Evolutionary conservation across 2,113 vertebrate genomes (phyloP).

Genomic region (Suncus etruscus): DNA sequence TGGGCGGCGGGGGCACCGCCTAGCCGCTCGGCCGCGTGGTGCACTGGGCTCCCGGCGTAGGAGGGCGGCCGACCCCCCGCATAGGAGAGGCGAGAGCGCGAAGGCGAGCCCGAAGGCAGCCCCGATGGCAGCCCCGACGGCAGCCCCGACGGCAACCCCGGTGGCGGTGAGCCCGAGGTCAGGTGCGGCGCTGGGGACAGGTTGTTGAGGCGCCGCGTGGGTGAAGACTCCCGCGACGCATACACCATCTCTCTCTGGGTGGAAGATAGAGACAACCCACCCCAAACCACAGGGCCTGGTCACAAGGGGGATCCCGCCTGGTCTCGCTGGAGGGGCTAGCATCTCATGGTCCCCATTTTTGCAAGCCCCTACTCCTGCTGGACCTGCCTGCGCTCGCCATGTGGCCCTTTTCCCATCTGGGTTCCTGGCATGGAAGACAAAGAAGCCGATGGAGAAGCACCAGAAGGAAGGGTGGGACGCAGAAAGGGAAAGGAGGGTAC

Average conservation of each 20-base stretch:
- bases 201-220: constrained; percentile 96
- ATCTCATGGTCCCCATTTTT: not conserved
- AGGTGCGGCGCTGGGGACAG: constrained; percentile 89
- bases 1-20: constrained; percentile 87
- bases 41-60: constrained; percentile 91
- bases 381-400: not conserved
- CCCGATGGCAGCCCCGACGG: constrained; percentile 78
- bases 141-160: constrained; percentile 78
- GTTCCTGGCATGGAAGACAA: not conserved
- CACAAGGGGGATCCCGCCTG: constrained; percentile 4
- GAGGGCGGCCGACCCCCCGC: constrained; percentile 97
- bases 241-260: constrained; percentile 97
- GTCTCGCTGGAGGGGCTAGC: not conserved
- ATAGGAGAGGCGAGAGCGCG: constrained; percentile 96
- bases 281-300: constrained; percentile 16
- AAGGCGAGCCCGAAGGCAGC: constrained; percentile 87
- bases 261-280: not conserved
- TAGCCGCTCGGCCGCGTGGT: constrained; percentile 89
- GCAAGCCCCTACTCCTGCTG: not conserved
- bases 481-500: not conserved
- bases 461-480: not conserved
- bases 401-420: constrained; percentile 15
- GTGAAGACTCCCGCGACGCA: constrained; percentile 96
- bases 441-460: not conserved
- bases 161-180: constrained; percentile 86